Evolutionary conservation across 2,797 vertebrate genomes (phyloP).

Genomic region (Hydrocynus forskahlii): DNA sequence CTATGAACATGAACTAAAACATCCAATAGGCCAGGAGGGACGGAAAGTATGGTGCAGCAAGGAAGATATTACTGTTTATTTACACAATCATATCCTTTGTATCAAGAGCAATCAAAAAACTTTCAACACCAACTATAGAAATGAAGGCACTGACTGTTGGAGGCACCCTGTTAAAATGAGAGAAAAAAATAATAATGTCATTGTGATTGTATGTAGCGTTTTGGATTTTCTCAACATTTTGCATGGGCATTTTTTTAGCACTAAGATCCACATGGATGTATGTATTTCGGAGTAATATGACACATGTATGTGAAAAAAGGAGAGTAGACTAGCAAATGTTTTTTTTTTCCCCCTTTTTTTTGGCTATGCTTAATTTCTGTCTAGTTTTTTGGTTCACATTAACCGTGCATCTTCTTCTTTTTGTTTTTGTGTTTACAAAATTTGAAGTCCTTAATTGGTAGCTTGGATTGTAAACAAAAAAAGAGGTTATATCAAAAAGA

Average conservation of each 20-base stretch:
- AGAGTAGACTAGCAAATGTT: conserved; percentile 59
- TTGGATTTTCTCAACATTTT: conserved; percentile 65
- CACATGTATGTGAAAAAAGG: conserved; percentile 49
- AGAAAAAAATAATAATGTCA: conserved; percentile 29
- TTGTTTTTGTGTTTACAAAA: conserved; percentile 63
- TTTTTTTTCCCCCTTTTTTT: conserved; percentile 34
- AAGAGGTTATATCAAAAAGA: conserved; percentile 37
- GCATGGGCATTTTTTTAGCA: conserved; percentile 77
- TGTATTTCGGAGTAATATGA: conserved; percentile 58
- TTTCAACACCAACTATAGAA: conserved; percentile 66
- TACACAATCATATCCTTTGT: conserved; percentile 61
- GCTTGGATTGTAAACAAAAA: conserved; percentile 70
- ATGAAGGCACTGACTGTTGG: conserved; percentile 84
- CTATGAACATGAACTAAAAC: conserved; percentile 34
- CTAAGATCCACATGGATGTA: conserved; percentile 64
- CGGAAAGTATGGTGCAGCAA: conserved; percentile 72
- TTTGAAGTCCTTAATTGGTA: conserved; percentile 68
- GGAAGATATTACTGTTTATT: conserved; percentile 57
- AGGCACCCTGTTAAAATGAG: conserved; percentile 56
- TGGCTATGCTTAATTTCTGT: conserved; percentile 55
- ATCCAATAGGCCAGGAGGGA: conserved; percentile 63
- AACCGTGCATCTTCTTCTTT: conserved; percentile 55
- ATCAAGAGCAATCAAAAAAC: conserved; percentile 66
- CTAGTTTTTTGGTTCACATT: conserved; percentile 61
- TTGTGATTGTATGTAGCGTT: conserved; percentile 62